Evolutionary conservation across 2,888 invertebrate species (phyloP).

Genomic region (Smittia sp.): DNA sequence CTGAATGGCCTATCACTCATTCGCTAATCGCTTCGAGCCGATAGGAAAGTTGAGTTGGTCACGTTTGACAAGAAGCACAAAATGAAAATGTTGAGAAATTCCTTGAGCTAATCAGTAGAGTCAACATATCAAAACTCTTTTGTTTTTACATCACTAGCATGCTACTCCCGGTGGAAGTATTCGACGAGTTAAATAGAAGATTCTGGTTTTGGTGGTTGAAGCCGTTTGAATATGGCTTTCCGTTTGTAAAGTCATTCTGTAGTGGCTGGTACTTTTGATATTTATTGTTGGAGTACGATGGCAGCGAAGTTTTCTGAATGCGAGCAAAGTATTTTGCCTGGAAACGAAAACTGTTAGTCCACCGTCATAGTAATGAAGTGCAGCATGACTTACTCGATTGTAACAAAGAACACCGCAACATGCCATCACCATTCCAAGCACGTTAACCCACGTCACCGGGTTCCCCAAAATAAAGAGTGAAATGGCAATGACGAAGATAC

Average conservation of each 20-base stretch:
- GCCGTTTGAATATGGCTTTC: constrained; percentile 21
- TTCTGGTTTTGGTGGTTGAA: background rate
- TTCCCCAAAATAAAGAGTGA: constrained; percentile 85
- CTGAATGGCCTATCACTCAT: too few relatives aligned
- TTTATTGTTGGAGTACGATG: constrained; percentile 8
- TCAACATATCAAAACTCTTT: background rate
- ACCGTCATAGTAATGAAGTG: too few relatives aligned
- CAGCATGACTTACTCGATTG: constrained; percentile 64
- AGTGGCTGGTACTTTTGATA: background rate
- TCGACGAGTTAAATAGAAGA: constrained; percentile 20
- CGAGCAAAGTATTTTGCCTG: constrained; percentile 39
- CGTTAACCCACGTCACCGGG: constrained; percentile 83
- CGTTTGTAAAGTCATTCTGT: background rate
- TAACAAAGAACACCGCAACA: constrained; percentile 86
- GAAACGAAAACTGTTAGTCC: background rate
- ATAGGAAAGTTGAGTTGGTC: too few relatives aligned
- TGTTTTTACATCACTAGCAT: constrained; percentile 35
- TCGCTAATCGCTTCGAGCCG: too few relatives aligned
- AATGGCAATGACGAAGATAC: constrained; percentile 85
- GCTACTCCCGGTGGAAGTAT: constrained; percentile 26
- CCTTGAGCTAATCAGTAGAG: background rate
- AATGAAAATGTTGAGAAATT: background rate
- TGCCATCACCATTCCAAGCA: constrained; percentile 87
- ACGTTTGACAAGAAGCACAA: too few relatives aligned
- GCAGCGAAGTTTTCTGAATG: constrained; percentile 18